These are phyloP conservation scores for Poeciliopsis prolifica DNA, from an alignment of 2,113 vertebrate genomes.

Conservation along the genomic window DNA sequence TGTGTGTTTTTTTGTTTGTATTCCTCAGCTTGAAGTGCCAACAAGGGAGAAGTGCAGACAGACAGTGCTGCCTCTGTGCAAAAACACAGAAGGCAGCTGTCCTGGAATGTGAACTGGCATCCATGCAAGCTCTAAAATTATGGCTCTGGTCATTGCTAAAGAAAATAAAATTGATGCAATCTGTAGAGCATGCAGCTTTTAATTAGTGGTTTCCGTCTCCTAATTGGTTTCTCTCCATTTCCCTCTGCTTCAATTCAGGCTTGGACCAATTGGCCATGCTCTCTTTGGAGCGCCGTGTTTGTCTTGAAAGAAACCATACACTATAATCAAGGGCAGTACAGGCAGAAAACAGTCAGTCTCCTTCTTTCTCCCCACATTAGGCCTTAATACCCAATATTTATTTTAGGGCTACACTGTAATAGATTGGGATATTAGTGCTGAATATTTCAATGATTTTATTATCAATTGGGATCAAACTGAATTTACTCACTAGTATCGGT, in stretches of 20 bases:
- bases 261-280: slow-evolving; percentile 68
- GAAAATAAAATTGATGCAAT: slow-evolving; percentile 83
- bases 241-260: slow-evolving; percentile 61
- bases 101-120: slow-evolving; percentile 66
- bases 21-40: slow-evolving; percentile 45
- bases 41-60: slow-evolving; percentile 36
- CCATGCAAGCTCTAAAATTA: slow-evolving; percentile 69
- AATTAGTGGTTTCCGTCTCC: slow-evolving; percentile 83
- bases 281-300: slow-evolving; percentile 77
- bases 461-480: too few species aligned
- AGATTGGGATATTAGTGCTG: too few species aligned
- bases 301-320: slow-evolving; percentile 75
- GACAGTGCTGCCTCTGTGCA: slow-evolving; percentile 67
- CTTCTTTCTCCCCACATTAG: slow-evolving; percentile 36
- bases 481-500: too few species aligned
- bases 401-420: too few species aligned
- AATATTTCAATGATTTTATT: too few species aligned
- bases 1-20: slow-evolving; percentile 44
- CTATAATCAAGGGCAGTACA: slow-evolving; percentile 70
- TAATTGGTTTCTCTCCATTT: slow-evolving; percentile 75
- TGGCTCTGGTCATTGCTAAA: slow-evolving; percentile 67
- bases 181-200: slow-evolving; percentile 79
- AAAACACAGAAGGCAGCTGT: slow-evolving; percentile 61
- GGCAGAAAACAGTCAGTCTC: slow-evolving; percentile 36
- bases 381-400: neutral